phyloP scores from a whole-genome alignment of 2,888 invertebrate genomes.

The Danaus chrysippus region DNA sequence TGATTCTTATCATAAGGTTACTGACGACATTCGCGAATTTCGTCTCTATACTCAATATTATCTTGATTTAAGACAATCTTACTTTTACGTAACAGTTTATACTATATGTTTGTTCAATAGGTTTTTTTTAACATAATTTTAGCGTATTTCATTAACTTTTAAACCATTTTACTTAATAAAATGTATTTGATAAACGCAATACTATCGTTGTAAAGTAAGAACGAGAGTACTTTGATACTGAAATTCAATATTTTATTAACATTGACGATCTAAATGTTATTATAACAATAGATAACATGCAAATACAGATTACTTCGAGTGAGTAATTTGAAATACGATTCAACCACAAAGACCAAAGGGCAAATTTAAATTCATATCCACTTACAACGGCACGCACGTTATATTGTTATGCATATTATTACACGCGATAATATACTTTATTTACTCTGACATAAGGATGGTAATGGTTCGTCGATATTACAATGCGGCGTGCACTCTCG shows the following conservation, averaged over 20 bases:
- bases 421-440: conserved; percentile 6
- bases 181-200: no score
- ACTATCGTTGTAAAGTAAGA: no score
- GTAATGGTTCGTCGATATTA: conserved; percentile 8
- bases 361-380: conserved; percentile 10
- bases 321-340: neutral
- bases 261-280: no score
- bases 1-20: neutral
- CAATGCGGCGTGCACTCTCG: conserved; percentile 22
- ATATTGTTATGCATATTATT: neutral
- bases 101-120: no score
- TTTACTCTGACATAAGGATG: conserved; percentile 5
- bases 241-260: no score
- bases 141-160: neutral
- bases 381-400: neutral
- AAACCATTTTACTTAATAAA: neutral
- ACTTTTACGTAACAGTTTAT: neutral
- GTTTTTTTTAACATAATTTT: no score
- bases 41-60: neutral
- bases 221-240: no score
- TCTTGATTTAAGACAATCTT: neutral
- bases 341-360: neutral
- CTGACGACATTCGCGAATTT: neutral
- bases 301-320: no score
- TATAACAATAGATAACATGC: no score